A percentile compares a stretch with the other conserved stretches of the same genome.
These are phyloP conservation scores for Suncus etruscus DNA, from an alignment of 2,113 vertebrate species.

Conservation along the genomic window DNA sequence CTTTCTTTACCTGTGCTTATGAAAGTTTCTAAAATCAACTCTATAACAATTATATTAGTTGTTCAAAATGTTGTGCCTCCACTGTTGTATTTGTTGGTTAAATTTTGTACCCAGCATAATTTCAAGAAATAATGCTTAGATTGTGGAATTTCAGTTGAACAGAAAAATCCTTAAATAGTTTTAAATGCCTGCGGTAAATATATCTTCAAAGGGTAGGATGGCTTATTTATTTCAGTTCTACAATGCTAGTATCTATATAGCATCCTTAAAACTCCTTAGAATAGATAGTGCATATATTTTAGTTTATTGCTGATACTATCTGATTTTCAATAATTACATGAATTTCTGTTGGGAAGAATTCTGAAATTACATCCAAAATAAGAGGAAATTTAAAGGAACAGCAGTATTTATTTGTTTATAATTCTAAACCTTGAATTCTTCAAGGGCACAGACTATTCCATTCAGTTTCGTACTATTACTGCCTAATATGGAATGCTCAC, in stretches of 20 bases:
- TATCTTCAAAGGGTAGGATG: not conserved
- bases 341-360: conserved; percentile 39
- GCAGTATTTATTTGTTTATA: conserved; percentile 16
- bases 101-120: conserved; percentile 27
- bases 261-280: conserved; percentile 47
- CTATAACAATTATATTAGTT: conserved; percentile 53
- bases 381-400: conserved; percentile 24
- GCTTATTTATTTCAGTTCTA: conserved; percentile 7
- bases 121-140: conserved; percentile 28
- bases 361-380: conserved; percentile 43
- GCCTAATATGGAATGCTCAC: not conserved
- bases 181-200: conserved; percentile 39
- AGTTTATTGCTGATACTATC: conserved; percentile 23
- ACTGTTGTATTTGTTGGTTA: conserved; percentile 23
- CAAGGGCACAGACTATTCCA: not conserved
- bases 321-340: conserved; percentile 51
- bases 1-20: conserved; percentile 32
- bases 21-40: conserved; percentile 4
- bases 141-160: conserved; percentile 36
- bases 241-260: not conserved
- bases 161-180: conserved; percentile 32
- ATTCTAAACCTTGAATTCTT: conserved; percentile 50
- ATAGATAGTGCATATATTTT: conserved; percentile 45
- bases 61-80: conserved; percentile 47
- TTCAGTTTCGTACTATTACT: conserved; percentile 25